Evolutionary conservation across 2,113 vertebrate genomes (phyloP), one percentile per base, ranked within the genome.

Genomic region (Polypterus senegalus): DNA sequence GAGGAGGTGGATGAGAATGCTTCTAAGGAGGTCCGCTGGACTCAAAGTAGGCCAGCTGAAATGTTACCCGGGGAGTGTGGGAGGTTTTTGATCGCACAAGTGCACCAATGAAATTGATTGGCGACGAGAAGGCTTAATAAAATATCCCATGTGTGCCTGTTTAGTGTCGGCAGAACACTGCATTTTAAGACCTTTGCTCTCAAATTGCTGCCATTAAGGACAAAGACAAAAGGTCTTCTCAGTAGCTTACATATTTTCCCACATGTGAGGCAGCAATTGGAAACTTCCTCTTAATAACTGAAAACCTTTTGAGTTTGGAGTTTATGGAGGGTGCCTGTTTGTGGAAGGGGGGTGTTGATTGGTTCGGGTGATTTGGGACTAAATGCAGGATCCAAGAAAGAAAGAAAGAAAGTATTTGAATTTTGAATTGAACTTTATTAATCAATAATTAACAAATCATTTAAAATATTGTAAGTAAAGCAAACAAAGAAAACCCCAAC

Each of bases 201-300:
- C 73, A 79, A 72, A 77, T 68, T 73, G 74, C 75, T 77, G 70
- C 76, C 73, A 80, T 83, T 81, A 66, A 69, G 74, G 72, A 62
- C 46, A 59, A 65, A 77, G 79, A 86, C 81, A 79, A 83, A 85
- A 84, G 77, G 77, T 82, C 71, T 76, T 84, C 86, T 84, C 75
- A 73, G 80, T 74, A 71, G 71, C 73, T 68, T 78, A 79, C 75
- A 74, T 79, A 70, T 81, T 83, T 84, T 79, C 83, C 81, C 84
- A 85, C 77, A 76, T 73, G 79, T 80, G 81, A 80, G 77, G 73
- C 71, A 73, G 81, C 82, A 75, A 79, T 77, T 74, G 80, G 83
- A 86, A 82, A 82, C 80, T 79, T 86, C 83, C 82, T 79, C 78
- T 76, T 71, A 68, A 78, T 78, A 76, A 73, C 78, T 75, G 77